Evolutionary conservation across 1,140 invertebrate genomes (phyloP).

Genomic region (Papilio glaucus): DNA sequence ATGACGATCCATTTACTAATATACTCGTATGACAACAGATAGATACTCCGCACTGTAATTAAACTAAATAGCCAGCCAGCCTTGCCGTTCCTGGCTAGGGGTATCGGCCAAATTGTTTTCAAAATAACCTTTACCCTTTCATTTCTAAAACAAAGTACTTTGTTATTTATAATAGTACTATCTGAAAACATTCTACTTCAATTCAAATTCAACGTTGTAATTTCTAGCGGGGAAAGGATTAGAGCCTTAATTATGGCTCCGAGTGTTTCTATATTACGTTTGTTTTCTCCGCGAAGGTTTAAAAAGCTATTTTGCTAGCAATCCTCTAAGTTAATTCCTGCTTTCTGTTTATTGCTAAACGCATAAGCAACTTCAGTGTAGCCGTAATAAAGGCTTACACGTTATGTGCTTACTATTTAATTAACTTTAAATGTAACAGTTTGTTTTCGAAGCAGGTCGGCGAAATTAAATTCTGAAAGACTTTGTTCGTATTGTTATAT

Average conservation of each 20-base stretch:
- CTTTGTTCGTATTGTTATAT: background rate
- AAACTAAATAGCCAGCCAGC: no score
- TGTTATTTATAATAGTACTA: background rate
- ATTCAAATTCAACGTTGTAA: background rate
- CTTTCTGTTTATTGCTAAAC: constrained; percentile 11
- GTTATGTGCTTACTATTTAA: constrained; percentile 12
- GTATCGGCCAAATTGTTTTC: background rate
- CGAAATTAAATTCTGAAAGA: background rate
- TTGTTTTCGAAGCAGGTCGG: background rate
- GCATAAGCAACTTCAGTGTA: background rate
- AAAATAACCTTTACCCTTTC: background rate
- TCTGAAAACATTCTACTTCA: background rate
- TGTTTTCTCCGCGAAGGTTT: constrained; percentile 2
- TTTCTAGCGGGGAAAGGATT: constrained; percentile 12
- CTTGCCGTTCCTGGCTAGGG: no score
- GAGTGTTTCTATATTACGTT: constrained; percentile 3
- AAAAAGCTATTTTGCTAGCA: constrained; percentile 17
- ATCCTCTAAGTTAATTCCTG: constrained; percentile 21
- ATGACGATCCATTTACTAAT: no score
- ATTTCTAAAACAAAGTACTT: background rate
- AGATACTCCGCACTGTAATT: no score
- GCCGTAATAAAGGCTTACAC: constrained; percentile 16
- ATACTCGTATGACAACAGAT: no score
- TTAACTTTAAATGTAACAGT: constrained; percentile 18
- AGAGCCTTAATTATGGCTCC: constrained; percentile 21